phyloP scores from a whole-genome alignment of 2,797 vertebrate species.

The Schizothorax lantsangensis region DNA sequence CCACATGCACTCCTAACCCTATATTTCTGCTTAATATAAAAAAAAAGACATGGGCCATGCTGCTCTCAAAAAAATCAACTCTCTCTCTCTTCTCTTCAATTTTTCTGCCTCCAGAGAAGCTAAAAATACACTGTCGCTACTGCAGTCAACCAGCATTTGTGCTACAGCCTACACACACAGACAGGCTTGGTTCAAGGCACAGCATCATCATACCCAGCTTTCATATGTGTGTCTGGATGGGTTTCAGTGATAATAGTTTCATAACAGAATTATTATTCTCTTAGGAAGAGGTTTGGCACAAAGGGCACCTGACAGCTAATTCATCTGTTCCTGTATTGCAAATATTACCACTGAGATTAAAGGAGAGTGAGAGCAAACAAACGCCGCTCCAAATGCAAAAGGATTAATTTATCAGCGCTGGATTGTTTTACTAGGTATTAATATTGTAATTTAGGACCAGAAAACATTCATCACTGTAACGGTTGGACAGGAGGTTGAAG shows the following conservation, averaged over 20 bases:
- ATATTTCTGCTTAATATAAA: background rate
- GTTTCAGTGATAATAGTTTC: slow-evolving; percentile 46
- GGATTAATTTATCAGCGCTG: slow-evolving; percentile 20
- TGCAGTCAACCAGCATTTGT: slow-evolving; percentile 59
- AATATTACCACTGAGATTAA: slow-evolving; percentile 35
- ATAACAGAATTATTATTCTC: slow-evolving; percentile 35
- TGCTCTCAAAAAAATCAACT: slow-evolving; percentile 11
- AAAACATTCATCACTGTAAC: slow-evolving; percentile 23
- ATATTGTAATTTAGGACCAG: slow-evolving; percentile 19
- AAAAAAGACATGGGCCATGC: background rate
- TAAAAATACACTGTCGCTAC: slow-evolving; percentile 62
- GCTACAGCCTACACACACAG: slow-evolving; percentile 60
- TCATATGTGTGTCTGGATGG: slow-evolving; percentile 30
- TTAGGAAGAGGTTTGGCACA: slow-evolving; percentile 31
- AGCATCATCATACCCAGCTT: slow-evolving; percentile 32
- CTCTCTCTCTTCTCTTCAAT: slow-evolving; percentile 49
- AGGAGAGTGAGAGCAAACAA: slow-evolving; percentile 31
- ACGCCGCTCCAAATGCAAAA: slow-evolving; percentile 12
- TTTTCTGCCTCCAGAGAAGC: slow-evolving; percentile 59
- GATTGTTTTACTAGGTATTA: slow-evolving; percentile 18
- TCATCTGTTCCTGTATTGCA: slow-evolving; percentile 29
- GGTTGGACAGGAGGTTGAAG: background rate
- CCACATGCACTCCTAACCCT: background rate
- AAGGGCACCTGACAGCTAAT: slow-evolving; percentile 32
- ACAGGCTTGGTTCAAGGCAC: slow-evolving; percentile 44